phyloP scores from a whole-genome alignment of 2,888 invertebrate species.

The Ectemnius cavifrons region DNA sequence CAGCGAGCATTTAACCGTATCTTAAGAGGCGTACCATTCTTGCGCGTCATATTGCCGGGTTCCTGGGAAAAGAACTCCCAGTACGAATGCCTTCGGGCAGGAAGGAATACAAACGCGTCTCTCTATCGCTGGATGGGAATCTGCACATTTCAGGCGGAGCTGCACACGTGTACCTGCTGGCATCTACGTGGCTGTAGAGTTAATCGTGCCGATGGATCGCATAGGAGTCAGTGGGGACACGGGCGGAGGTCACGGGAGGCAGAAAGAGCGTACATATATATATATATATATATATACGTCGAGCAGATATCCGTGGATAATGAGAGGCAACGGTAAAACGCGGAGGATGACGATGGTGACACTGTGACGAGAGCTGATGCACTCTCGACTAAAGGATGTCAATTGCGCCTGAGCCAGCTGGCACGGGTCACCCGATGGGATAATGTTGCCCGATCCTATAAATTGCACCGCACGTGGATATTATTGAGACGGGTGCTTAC shows the following conservation, averaged over 20 bases:
- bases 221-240: too few species aligned
- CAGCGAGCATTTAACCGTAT: too few species aligned
- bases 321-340: slow-evolving; percentile 63
- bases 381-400: slow-evolving; percentile 69
- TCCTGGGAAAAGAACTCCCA: too few species aligned
- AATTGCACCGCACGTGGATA: slow-evolving; percentile 46
- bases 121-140: too few species aligned
- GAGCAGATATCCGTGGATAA: slow-evolving; percentile 38
- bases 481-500: slow-evolving; percentile 31
- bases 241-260: neutral
- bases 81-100: too few species aligned
- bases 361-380: slow-evolving; percentile 53
- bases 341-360: slow-evolving; percentile 48
- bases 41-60: too few species aligned
- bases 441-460: slow-evolving; percentile 44
- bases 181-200: too few species aligned
- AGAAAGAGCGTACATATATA: neutral
- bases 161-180: too few species aligned
- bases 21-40: too few species aligned
- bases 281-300: neutral
- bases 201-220: too few species aligned
- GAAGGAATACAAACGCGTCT: too few species aligned
- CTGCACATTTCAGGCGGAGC: too few species aligned
- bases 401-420: slow-evolving; percentile 57
- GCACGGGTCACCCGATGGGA: slow-evolving; percentile 29